Evolutionary conservation across 2,888 invertebrate genomes (phyloP).

Genomic region (Drosophila percnosoma): DNA sequence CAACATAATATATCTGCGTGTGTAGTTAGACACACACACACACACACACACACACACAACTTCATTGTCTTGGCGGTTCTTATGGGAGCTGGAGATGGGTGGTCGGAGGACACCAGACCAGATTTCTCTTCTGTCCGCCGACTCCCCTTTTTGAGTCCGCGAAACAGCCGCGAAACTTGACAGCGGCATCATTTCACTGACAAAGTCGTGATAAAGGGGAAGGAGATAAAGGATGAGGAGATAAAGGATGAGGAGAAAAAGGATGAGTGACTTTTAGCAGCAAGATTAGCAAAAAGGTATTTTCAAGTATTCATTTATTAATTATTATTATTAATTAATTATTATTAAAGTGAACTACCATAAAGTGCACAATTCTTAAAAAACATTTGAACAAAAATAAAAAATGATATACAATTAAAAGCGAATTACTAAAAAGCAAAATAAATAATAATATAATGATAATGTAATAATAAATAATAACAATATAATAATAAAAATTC

Average conservation of each 20-base stretch:
- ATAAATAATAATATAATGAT: no score
- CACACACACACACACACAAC: slow-evolving; percentile 18
- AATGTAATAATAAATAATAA: no score
- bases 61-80: slow-evolving; percentile 17
- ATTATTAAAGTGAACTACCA: neutral
- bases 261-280: neutral
- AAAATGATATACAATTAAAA: no score
- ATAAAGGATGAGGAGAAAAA: neutral
- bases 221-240: neutral
- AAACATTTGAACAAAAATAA: no score
- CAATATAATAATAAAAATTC: no score
- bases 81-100: neutral
- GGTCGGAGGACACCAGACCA: neutral
- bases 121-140: neutral
- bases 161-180: slow-evolving; percentile 3
- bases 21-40: slow-evolving; percentile 14
- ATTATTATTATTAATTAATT: no score
- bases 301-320: neutral
- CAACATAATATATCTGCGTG: slow-evolving; percentile 32
- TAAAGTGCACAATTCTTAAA: neutral
- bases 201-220: neutral
- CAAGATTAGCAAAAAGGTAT: neutral
- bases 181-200: slow-evolving; percentile 9
- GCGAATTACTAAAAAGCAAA: no score
- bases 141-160: neutral